phyloP scores from a whole-genome alignment of 2,113 vertebrate species.

The Smithornis capensis region DNA sequence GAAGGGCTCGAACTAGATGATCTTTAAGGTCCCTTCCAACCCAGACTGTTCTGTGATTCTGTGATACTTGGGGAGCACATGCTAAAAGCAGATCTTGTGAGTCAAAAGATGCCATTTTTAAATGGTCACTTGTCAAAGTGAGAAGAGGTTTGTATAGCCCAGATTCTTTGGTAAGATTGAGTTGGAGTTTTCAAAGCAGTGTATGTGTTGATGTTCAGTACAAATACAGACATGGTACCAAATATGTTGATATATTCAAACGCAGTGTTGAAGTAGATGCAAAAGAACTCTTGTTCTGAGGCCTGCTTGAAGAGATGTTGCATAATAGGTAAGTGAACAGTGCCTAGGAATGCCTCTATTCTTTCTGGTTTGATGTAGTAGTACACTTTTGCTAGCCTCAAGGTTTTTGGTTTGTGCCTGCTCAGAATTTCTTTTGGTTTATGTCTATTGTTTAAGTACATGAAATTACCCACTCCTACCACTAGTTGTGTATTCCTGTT shows the following conservation, averaged over 20 bases:
- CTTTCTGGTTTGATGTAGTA: not conserved
- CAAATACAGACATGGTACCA: not conserved
- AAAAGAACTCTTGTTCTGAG: not conserved
- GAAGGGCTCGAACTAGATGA: not conserved
- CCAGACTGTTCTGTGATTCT: not conserved
- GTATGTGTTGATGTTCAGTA: not conserved
- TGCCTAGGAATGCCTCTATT: not conserved
- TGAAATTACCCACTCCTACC: not conserved
- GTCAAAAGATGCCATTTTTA: not conserved
- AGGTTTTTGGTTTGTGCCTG: not conserved
- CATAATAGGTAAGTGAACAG: not conserved
- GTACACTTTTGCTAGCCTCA: not conserved
- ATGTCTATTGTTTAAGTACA: not conserved
- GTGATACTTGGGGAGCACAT: not conserved
- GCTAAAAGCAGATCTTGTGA: not conserved
- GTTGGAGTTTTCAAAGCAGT: not conserved
- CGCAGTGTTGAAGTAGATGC: not conserved
- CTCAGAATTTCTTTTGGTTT: not conserved
- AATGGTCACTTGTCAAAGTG: not conserved
- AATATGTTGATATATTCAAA: not conserved
- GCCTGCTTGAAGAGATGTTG: not conserved
- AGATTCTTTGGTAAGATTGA: not conserved
- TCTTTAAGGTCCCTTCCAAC: not conserved
- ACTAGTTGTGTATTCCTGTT: not conserved
- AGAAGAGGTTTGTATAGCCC: not conserved